Conservation (phyloP, 2,113 vertebrate species). For the Tragelaphus imberbis region DNA sequence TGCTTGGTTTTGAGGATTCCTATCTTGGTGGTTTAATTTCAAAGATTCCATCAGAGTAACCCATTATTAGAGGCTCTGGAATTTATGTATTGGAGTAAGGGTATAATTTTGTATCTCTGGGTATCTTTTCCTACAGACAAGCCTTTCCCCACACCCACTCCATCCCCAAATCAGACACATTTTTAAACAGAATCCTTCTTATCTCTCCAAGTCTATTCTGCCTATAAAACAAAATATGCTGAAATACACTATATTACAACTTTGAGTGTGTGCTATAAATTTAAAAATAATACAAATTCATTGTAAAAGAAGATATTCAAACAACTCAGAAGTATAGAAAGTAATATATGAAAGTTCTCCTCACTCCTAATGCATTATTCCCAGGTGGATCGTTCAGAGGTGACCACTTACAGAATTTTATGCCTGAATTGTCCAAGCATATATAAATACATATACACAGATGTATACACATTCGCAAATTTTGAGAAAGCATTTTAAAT, state of each 20-base stretch:
- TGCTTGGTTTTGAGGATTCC: not conserved
- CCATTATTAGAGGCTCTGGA: not conserved
- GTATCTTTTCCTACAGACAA: not conserved
- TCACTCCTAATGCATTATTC: not conserved
- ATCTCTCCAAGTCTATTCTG: not conserved
- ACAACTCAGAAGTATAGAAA: not conserved
- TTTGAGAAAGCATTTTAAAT: constrained; percentile 32
- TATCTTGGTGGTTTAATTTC: not conserved
- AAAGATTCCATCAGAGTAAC: not conserved
- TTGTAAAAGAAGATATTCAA: constrained; percentile 22
- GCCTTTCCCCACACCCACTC: not conserved
- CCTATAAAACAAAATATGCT: not conserved
- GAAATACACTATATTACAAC: not conserved
- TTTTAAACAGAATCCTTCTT: not conserved
- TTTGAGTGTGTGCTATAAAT: not conserved
- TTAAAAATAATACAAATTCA: not conserved
- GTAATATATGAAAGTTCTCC: not conserved
- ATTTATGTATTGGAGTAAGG: not conserved
- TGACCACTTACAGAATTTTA: not conserved
- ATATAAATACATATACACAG: not conserved
- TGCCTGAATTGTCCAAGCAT: not conserved
- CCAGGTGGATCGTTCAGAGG: not conserved
- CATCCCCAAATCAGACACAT: not conserved
- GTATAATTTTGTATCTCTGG: not conserved
- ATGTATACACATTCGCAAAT: not conserved